Evolutionary conservation across 2,888 invertebrate species (phyloP).

Genomic region (Balanococcus diminutus): DNA sequence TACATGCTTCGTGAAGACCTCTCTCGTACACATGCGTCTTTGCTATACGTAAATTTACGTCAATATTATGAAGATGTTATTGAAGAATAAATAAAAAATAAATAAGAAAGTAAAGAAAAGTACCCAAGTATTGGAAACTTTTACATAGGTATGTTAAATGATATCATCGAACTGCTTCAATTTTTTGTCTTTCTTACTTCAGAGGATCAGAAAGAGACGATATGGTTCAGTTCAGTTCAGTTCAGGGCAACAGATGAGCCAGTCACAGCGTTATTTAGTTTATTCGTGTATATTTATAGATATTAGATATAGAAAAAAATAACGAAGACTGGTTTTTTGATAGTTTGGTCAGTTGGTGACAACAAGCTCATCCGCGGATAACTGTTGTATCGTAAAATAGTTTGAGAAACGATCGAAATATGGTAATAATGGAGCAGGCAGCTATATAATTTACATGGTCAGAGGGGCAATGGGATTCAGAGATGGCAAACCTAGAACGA

Average conservation of each 20-base stretch:
- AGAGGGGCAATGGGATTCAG: too few species aligned
- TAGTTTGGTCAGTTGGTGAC: constrained; percentile 10
- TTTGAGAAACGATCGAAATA: constrained; percentile 18
- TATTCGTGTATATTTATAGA: not conserved
- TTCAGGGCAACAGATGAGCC: not conserved
- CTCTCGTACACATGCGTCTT: not conserved
- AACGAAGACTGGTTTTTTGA: constrained; percentile 13
- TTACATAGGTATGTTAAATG: not conserved
- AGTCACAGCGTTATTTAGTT: not conserved
- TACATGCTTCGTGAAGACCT: not conserved
- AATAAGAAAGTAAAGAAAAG: not conserved
- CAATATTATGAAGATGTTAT: constrained; percentile 6
- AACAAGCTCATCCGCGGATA: not conserved
- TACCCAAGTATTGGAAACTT: not conserved
- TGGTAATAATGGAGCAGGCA: not conserved
- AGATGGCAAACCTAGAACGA: not conserved
- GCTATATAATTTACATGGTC: not conserved
- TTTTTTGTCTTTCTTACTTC: not conserved
- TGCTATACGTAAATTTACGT: not conserved
- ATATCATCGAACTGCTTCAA: not conserved
- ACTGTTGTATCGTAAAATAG: constrained; percentile 22
- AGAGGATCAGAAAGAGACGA: not conserved
- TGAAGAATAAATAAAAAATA: too few species aligned
- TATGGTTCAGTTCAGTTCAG: too few species aligned
- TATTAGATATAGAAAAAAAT: not conserved